Evolutionary conservation across 2,797 vertebrate genomes (phyloP), one percentile per base, ranked within the genome.

Genomic region (Gobionotothen gibberifrons): DNA sequence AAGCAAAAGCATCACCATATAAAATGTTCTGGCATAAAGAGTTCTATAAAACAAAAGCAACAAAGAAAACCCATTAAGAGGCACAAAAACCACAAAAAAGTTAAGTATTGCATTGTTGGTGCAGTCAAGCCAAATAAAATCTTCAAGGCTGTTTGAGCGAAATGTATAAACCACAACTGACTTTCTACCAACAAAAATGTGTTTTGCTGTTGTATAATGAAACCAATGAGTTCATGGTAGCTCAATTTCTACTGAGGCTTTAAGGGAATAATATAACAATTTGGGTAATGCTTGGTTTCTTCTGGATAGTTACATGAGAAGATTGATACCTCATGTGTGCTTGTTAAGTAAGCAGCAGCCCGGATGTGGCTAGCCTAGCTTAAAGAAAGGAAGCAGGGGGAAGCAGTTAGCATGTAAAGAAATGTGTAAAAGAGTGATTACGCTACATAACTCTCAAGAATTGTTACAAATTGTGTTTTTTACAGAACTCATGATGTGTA

Each of bases 61-160:
- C 46, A 76, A 74, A 69, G 44, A 68, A 67, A 60, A 64, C 9
- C 49, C 36, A 64, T 65, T 22, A 26, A 79, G 68, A 61, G 36
- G n/a, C 36, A 19, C 39, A 17, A 26, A 26, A 22, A 16, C 48
- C 62, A 67, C 72, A 78, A 15, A 26, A 43, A 70, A 36, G 68
- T 26, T 4, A 48, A 54, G 22, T 63, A 40, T 32, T 29, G 21
- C 13, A 69, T 59, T 55, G 59, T 40, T 77, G n/a, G 63, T 69
- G 15, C 29, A 54, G 17, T 46, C 19, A 19, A 60, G 49, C 11
- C n/a, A 48, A 14, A 48, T 46, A 52, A 72, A 75, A 63, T 19
- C 40, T 68, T 43, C 46, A 10, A 59, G 60, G 42, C 40, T 1
- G 9, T 36, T 53, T 69, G 64, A 56, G 64, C 22, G 64, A 52